Conservation (phyloP, 2,113 vertebrate genomes). For the Zingel zingel region DNA sequence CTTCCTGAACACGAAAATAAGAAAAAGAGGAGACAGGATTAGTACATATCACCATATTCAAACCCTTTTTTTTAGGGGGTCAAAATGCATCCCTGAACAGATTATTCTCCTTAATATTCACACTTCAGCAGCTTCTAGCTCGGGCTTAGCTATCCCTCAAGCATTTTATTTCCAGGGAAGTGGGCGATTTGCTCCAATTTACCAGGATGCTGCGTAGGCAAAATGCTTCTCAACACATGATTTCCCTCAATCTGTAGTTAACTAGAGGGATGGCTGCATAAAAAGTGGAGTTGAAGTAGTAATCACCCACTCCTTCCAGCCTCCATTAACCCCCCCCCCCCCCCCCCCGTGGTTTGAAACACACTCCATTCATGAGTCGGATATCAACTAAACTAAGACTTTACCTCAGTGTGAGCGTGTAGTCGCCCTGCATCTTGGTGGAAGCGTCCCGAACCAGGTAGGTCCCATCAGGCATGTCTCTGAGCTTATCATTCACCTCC, state of each 20-base stretch:
- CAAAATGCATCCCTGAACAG: background rate
- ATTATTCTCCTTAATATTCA: background rate
- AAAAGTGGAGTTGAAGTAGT: constrained; percentile 8
- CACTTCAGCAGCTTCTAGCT: background rate
- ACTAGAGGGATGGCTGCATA: background rate
- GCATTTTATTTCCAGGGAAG: constrained; percentile 26
- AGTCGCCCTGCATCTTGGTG: constrained; percentile 97
- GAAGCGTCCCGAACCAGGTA: constrained; percentile 97
- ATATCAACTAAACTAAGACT: no score
- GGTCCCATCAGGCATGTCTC: constrained; percentile 97
- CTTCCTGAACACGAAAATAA: constrained; percentile 85
- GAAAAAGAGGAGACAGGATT: background rate
- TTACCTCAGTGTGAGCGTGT: constrained; percentile 95
- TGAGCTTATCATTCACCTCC: constrained; percentile 96
- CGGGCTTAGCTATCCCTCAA: background rate
- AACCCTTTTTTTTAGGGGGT: background rate
- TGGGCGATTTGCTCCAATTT: constrained; percentile 39
- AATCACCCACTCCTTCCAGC: background rate
- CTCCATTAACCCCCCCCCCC: background rate
- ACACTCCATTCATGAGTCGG: background rate
- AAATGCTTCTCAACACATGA: constrained; percentile 29
- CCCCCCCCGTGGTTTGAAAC: background rate
- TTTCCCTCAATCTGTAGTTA: constrained; percentile 29
- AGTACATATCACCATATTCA: background rate
- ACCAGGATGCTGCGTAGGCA: constrained; percentile 16